Percentiles rank a stretch among this genome's conserved stretches.
phyloP scores from a whole-genome alignment of 1,140 invertebrate species.

The Aphelinus certus region DNA sequence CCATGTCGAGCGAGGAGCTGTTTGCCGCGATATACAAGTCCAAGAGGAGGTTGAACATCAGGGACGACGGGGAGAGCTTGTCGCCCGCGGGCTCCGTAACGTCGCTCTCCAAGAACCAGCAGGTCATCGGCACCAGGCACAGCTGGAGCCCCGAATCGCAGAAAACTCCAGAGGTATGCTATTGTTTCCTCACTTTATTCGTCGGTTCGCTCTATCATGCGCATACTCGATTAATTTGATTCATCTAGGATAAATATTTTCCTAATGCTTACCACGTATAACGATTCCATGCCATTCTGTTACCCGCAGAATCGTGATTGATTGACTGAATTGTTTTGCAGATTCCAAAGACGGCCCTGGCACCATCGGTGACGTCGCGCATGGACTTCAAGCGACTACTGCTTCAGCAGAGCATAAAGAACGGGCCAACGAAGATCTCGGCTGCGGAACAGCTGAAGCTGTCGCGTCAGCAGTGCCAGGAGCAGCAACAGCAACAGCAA shows the following conservation, averaged over 20 bases:
- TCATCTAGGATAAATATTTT: no score
- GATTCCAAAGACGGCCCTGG: slow-evolving; percentile 50
- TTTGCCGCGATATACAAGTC: slow-evolving; percentile 82
- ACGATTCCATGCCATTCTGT: no score
- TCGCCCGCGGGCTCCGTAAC: slow-evolving; percentile 66
- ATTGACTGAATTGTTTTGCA: slow-evolving; percentile 32
- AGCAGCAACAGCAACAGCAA: slow-evolving; percentile 57
- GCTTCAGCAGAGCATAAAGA: slow-evolving; percentile 74
- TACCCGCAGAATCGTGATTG: no score
- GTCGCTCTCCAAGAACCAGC: slow-evolving; percentile 46
- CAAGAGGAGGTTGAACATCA: slow-evolving; percentile 78
- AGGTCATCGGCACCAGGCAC: slow-evolving; percentile 53
- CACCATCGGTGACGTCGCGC: slow-evolving; percentile 73
- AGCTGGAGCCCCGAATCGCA: slow-evolving; percentile 62
- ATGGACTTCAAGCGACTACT: slow-evolving; percentile 85
- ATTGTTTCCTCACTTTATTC: not conserved
- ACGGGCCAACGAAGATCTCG: slow-evolving; percentile 74
- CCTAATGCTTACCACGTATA: no score
- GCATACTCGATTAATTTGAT: no score
- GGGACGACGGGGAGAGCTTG: slow-evolving; percentile 66
- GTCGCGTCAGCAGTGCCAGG: slow-evolving; percentile 69
- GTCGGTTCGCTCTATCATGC: no score
- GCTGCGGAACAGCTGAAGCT: slow-evolving; percentile 85
- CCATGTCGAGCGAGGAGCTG: slow-evolving; percentile 80
- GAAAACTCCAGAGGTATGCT: slow-evolving; percentile 52